Base-by-base conservation (phyloP, 2,888 invertebrate genomes). In the Rhagonycha lutea region DNA sequence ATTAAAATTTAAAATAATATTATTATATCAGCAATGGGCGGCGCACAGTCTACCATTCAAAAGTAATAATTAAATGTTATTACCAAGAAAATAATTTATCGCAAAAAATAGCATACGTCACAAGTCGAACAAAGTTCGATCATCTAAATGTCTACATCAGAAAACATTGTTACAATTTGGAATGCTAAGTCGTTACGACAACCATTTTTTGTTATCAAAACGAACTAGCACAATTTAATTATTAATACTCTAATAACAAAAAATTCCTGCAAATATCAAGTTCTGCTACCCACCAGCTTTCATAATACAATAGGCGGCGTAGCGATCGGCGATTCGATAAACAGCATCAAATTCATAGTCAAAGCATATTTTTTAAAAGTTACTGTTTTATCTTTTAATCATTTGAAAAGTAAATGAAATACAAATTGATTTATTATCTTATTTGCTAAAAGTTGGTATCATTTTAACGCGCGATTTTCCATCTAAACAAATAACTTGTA, bases 1-100 rank as follows among this genome's bases (percentile, higher is more conserved):
- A 78, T 74, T 72, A 69, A 68, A 47, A 47, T n/a, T 74, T 72
- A 69, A 68, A 47, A 47, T n/a, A 47, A 47, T n/a, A n/a, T 47
- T 47, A 47, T 47, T 47, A 47, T 47, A 47, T 47, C 47, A 47
- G 47, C 47, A n/a, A 47, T 47, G 47, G 74, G 73, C 69, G 71
- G 29, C 74, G 18, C 23, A 18, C 69, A 67, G 73, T 73, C 80
- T 72, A 62, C 63, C 47, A 61, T 28, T 32, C 29, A 72, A 75
- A 10, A 24, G 28, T 67, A 47, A n/a, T 47, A 47, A 18, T 76
- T 73, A 63, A 61, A 74, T 72, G 63, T 67, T 65, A 78, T 69
- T 61, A 68, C 28, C 61, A 73, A 73, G 72, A 69, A 72, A 62
- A 70, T 61, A 47, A 47, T 47, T 47, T n/a, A 47, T 47, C 5